Evolutionary conservation across 2,888 invertebrate species (phyloP), one percentile per base, ranked within the genome.

Genomic region (Microchrysa polita): DNA sequence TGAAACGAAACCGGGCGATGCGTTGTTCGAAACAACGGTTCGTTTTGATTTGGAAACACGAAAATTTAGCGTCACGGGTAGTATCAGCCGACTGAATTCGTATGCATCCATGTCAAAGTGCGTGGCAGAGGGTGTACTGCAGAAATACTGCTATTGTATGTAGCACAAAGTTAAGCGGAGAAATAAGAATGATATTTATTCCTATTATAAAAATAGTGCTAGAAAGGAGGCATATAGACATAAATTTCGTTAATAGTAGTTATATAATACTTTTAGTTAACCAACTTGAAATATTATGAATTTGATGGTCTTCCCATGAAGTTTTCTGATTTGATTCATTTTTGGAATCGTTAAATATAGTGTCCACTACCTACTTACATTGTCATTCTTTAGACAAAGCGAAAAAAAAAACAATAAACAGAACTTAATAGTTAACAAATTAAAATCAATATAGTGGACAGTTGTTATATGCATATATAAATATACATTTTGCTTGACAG

Each of bases 11-110:
- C 94, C 93, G 1, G 91, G 91, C 5, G 87, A 88, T 76, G 89
- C 88, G 1, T 84, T 89, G 44, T 93, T 91, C 79, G 93, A 94
- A 83, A 89, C 90, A 0, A 92, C 92, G 0, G 87, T 93, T 1
- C 82, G 86, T 14, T 83, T 86, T 69, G 81, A 83, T 69, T 74
- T 78, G 16, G 77, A 78, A 2, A 81, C 79, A 1, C 80, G 82
- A 4, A 80, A 81, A 22, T 86, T 88, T 74, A 79, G 84, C 76
- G 78, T 90, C 4, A 83, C 89, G 7, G 91, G 90, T 14, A 86
- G 88, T 53, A 86, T 92, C 10, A 92, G 90, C 81, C 85, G 90
- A 42, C 80, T 90, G n/a, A 88, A 90, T 78, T 81, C 77, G 34
- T 90, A 89, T 78, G 81, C 78, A 48, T 80, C 82, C 1, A 87